These are phyloP conservation scores for Nemapogon koenigi DNA, from an alignment of 2,888 invertebrate genomes.

Conservation along the genomic window DNA sequence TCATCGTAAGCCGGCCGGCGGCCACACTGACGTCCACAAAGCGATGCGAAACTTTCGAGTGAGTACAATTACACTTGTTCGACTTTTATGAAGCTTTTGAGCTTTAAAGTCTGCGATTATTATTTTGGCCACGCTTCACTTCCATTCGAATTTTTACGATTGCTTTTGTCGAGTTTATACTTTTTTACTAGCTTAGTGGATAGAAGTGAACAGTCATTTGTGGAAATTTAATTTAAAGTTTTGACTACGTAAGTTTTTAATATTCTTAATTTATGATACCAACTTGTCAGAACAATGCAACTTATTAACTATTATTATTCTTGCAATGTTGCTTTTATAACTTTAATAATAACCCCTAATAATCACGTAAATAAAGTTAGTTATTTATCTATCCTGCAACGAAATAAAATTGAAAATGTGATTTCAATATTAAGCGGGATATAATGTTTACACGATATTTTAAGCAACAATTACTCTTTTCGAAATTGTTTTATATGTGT, in stretches of 20 bases:
- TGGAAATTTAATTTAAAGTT: constrained; percentile 17
- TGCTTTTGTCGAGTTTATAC: constrained; percentile 25
- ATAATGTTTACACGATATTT: too few relatives aligned
- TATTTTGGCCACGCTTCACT: constrained; percentile 25
- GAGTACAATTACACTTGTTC: constrained; percentile 20
- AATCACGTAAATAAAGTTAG: too few relatives aligned
- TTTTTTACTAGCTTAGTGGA: constrained; percentile 21
- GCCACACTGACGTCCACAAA: constrained; percentile 6
- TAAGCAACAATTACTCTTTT: too few relatives aligned
- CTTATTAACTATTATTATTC: too few relatives aligned
- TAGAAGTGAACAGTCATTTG: constrained; percentile 17
- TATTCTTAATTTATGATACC: too few relatives aligned
- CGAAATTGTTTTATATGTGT: too few relatives aligned
- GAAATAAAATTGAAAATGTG: too few relatives aligned
- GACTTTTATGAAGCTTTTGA: constrained; percentile 22
- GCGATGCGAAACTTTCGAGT: constrained; percentile 8
- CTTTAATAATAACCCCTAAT: too few relatives aligned
- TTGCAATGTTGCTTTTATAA: too few relatives aligned
- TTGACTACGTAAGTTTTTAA: constrained; percentile 15
- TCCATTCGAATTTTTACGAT: constrained; percentile 26
- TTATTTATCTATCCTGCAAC: too few relatives aligned
- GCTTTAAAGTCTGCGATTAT: constrained; percentile 24
- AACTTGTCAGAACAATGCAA: too few relatives aligned
- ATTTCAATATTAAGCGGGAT: too few relatives aligned
- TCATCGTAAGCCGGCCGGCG: constrained; percentile 1